Evolutionary conservation across 1,140 invertebrate genomes (phyloP).

Genomic region (Batillaria attramentaria): DNA sequence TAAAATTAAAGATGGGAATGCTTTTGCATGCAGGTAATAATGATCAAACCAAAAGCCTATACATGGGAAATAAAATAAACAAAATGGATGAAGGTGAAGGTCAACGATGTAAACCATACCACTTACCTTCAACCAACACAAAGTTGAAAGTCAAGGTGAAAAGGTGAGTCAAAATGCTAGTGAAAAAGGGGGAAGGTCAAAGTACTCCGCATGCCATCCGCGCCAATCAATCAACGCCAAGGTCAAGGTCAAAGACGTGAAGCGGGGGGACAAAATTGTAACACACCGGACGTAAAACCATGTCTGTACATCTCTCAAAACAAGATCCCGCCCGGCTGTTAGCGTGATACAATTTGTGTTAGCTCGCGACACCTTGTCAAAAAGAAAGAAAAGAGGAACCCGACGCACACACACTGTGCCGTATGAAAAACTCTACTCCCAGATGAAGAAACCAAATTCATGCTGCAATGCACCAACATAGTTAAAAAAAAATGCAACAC

Average conservation of each 20-base stretch:
- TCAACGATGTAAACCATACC: too few species aligned
- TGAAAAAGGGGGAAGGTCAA: constrained; percentile 19
- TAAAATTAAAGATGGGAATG: too few species aligned
- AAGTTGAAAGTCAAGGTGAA: constrained; percentile 19
- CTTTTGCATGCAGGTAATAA: too few species aligned
- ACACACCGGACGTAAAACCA: background rate
- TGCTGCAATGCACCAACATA: background rate
- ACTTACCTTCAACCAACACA: constrained; percentile 34
- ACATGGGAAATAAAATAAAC: too few species aligned
- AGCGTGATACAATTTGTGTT: background rate
- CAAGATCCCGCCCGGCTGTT: background rate
- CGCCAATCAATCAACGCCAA: constrained; percentile 12
- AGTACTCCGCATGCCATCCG: constrained; percentile 20
- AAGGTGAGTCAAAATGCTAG: constrained; percentile 28
- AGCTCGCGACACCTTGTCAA: background rate
- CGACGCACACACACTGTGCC: background rate
- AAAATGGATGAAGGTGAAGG: too few species aligned
- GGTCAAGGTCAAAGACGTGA: background rate
- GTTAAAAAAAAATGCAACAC: too few species aligned
- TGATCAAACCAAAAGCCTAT: too few species aligned
- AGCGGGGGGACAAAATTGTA: background rate
- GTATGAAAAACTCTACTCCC: background rate
- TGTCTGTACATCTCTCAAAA: constrained; percentile 1
- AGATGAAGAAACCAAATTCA: background rate
- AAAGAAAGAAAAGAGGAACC: background rate